Base-by-base conservation (phyloP, 2,888 invertebrate species). In the Carterocephalus palaemon region DNA sequence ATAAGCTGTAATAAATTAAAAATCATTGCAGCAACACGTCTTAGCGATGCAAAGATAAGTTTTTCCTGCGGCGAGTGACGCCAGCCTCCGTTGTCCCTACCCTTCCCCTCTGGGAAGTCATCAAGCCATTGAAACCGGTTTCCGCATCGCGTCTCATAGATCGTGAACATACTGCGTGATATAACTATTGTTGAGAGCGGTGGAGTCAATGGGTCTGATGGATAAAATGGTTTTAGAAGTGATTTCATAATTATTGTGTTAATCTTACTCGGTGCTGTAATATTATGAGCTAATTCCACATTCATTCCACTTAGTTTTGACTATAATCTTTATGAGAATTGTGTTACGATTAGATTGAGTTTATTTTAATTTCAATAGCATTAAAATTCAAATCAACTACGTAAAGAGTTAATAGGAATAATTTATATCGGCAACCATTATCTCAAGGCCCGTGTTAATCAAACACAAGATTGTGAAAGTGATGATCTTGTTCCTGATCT, bases 51-150 rank as follows among this genome's bases (percentile, higher is more conserved):
- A 13, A 12, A 28, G 13, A 1, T 13, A 13, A 4, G 15, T n/a
- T 15, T 40, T 40, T 31, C 9, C 23, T 15, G 15, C 32, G 24
- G 33, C 8, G 26, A 26, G 26, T 15, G 41, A 34, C 33, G 41
- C 19, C 19, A 19, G 19, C 19, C 33, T 24, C 12, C 12, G 26
- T 16, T 7, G 13, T 41, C 24, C 20, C 13, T 13, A 43, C 28
- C 33, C 42, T 41, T 42, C 38, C 28, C 9, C 41, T 34, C 41
- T 42, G 33, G 41, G 33, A 42, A 42, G 29, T 36, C 28, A 43
- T 43, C 28, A 29, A 42, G 42, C 15, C 10, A 20, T 29, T 29
- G 8, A 43, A 36, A 43, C 36, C 36, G 29, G 43, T 43, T 43
- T 43, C 29, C 43, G 29, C 15, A 36, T 31, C 10, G 23, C 34